These are phyloP conservation scores for Parnassius orleans DNA, from an alignment of 2,888 invertebrate species.

Conservation along the genomic window DNA sequence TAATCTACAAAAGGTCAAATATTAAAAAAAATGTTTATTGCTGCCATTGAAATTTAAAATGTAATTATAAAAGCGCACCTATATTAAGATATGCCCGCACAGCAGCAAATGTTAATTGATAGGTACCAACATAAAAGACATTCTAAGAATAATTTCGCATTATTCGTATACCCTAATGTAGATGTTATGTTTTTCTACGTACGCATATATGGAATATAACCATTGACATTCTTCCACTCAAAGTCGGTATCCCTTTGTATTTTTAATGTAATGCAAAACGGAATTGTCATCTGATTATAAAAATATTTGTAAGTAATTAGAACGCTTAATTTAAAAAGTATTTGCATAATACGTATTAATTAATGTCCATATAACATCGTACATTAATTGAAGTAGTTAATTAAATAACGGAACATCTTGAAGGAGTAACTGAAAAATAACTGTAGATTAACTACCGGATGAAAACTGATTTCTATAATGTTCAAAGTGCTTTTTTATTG, in stretches of 20 bases:
- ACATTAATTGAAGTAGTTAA: constrained; percentile 37
- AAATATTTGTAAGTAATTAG: constrained; percentile 39
- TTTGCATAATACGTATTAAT: constrained; percentile 32
- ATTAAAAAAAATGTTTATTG: neutral
- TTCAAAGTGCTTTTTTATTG: too few species aligned
- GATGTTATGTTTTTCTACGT: constrained; percentile 20
- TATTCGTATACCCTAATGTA: constrained; percentile 10
- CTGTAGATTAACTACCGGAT: too few species aligned
- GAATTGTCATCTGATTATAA: constrained; percentile 18
- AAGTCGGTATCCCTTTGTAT: constrained; percentile 17
- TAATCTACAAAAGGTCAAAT: neutral
- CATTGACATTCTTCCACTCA: constrained; percentile 1
- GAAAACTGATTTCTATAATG: too few species aligned
- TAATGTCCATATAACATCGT: neutral
- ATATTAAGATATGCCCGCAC: constrained; percentile 6
- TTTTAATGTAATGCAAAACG: constrained; percentile 10
- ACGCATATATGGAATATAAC: constrained; percentile 6
- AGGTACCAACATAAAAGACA: constrained; percentile 7
- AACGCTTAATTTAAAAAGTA: constrained; percentile 20
- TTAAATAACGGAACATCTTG: constrained; percentile 26
- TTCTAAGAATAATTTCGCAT: constrained; percentile 19
- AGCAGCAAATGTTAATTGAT: constrained; percentile 18
- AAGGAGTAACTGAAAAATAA: too few species aligned
- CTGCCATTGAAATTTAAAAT: neutral
- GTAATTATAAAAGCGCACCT: neutral